Evolutionary conservation across 2,888 invertebrate species (phyloP).

Genomic region (Callyntrura sp.): DNA sequence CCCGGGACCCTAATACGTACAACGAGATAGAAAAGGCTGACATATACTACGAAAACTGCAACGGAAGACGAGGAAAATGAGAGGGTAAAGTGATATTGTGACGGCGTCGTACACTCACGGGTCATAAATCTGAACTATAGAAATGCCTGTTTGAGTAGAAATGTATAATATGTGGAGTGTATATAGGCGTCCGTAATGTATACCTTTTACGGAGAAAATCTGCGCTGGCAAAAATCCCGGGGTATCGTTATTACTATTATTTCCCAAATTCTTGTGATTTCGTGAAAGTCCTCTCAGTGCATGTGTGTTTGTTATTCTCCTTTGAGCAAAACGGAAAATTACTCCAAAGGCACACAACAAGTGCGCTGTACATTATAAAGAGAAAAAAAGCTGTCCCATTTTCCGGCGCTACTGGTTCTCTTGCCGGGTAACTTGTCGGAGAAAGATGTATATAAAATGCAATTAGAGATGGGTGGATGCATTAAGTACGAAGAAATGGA

Average conservation of each 20-base stretch:
- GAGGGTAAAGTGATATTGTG: conserved; percentile 21
- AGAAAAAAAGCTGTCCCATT: no score
- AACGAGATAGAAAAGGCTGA: neutral
- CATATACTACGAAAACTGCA: neutral
- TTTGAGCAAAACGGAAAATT: no score
- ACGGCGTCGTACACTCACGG: no score
- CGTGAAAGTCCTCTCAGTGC: neutral
- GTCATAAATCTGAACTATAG: conserved; percentile 10
- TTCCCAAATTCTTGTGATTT: neutral
- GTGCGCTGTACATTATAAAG: no score
- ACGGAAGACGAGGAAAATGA: conserved; percentile 8
- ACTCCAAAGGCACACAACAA: no score
- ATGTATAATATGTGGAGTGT: neutral
- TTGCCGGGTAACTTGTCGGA: neutral
- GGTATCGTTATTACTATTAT: no score
- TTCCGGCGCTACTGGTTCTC: no score
- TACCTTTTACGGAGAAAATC: conserved; percentile 10
- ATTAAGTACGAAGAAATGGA: neutral
- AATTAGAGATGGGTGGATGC: neutral
- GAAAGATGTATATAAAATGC: neutral
- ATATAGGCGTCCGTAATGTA: no score
- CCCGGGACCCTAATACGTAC: neutral
- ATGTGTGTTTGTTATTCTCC: no score
- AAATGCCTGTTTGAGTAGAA: neutral
- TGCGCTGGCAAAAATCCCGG: neutral